Evolutionary conservation across 1,140 invertebrate species (phyloP).

Genomic region (Lasioglossum albipes): DNA sequence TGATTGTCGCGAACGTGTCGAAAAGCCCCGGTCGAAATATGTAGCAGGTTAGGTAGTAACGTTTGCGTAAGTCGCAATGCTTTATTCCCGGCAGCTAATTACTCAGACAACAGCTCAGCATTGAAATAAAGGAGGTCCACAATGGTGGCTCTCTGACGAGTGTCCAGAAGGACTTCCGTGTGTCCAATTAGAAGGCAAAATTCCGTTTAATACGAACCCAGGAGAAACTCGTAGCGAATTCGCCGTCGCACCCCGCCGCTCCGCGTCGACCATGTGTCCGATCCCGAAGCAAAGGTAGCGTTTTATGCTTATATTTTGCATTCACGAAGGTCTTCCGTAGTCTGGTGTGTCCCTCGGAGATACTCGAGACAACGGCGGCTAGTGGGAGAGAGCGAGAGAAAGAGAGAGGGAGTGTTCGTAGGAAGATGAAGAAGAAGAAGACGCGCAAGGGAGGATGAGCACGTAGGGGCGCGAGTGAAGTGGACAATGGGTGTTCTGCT

Average conservation of each 20-base stretch:
- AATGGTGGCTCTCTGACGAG: not conserved
- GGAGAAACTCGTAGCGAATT: not conserved
- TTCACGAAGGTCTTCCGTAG: slow-evolving; percentile 1
- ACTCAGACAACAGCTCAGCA: not conserved
- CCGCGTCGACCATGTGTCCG: not conserved
- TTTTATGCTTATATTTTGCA: slow-evolving; percentile 30
- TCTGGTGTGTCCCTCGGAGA: slow-evolving; percentile 23
- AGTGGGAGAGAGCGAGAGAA: too few relatives aligned
- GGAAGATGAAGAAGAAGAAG: not conserved
- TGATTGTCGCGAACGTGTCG: too few relatives aligned
- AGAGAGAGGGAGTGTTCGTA: too few relatives aligned
- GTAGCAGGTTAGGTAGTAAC: not conserved
- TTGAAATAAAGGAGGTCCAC: not conserved
- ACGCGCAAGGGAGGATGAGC: not conserved
- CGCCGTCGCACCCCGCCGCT: too few relatives aligned
- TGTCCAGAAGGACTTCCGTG: slow-evolving; percentile 18
- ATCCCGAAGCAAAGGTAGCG: not conserved
- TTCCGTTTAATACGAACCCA: slow-evolving; percentile 25
- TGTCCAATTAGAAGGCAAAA: slow-evolving; percentile 41
- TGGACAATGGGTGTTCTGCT: slow-evolving; percentile 51
- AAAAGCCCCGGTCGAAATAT: not conserved
- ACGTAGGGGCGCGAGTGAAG: slow-evolving; percentile 56
- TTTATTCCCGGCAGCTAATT: not conserved
- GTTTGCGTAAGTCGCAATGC: not conserved
- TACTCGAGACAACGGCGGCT: slow-evolving; percentile 30